These are phyloP conservation scores for Athalia cordata DNA, from an alignment of 2,888 invertebrate genomes.

Conservation along the genomic window DNA sequence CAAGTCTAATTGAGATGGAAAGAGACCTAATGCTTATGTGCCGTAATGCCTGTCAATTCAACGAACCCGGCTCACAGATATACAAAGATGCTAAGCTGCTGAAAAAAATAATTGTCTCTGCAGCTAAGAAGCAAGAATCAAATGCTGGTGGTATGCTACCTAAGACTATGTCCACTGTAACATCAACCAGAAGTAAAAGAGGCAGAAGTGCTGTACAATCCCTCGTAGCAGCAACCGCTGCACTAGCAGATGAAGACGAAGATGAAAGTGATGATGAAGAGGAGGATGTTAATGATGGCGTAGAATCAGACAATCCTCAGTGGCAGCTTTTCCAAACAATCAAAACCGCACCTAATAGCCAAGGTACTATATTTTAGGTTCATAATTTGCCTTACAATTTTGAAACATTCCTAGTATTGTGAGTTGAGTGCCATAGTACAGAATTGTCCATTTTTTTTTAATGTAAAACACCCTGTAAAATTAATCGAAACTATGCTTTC, in stretches of 20 bases:
- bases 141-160: constrained; percentile 59
- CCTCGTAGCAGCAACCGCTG: constrained; percentile 78
- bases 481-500: neutral
- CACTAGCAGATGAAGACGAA: constrained; percentile 79
- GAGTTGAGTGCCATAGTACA: neutral
- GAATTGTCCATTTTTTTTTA: no score
- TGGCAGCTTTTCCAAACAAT: constrained; percentile 94
- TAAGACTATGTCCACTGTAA: constrained; percentile 63
- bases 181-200: constrained; percentile 70
- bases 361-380: constrained; percentile 64
- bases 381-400: neutral
- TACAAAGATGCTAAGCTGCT: constrained; percentile 95
- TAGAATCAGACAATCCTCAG: constrained; percentile 83
- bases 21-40: constrained; percentile 93
- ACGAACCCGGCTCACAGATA: constrained; percentile 97
- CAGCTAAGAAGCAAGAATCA: constrained; percentile 68
- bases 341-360: constrained; percentile 78
- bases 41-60: constrained; percentile 95
- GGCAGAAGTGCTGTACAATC: constrained; percentile 72
- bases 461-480: neutral
- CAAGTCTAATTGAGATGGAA: constrained; percentile 87
- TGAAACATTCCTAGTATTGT: neutral
- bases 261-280: constrained; percentile 77
- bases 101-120: constrained; percentile 81
- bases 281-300: constrained; percentile 76